phyloP scores from a whole-genome alignment of 2,113 vertebrate genomes.

The Colaptes auratus region DNA sequence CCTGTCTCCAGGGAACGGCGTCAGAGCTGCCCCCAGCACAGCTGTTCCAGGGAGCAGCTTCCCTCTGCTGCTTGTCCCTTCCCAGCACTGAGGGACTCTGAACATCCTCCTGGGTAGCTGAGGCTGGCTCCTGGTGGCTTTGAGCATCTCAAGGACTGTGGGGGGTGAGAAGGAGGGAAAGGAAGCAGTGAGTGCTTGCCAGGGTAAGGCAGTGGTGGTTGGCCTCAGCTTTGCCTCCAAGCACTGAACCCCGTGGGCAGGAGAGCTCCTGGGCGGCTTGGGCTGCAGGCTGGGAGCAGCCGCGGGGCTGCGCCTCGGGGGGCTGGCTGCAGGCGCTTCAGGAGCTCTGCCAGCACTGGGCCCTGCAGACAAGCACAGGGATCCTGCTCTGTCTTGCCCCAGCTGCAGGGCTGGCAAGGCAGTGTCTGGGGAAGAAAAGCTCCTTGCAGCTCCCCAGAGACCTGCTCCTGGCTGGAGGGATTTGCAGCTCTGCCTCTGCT shows the following conservation, averaged over 20 bases:
- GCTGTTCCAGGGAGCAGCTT: fast-evolving
- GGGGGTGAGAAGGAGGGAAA: not conserved
- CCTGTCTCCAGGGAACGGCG: not conserved
- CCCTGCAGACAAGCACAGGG: fast-evolving
- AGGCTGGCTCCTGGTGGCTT: not conserved
- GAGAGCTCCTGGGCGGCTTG: fast-evolving
- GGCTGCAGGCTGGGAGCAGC: not conserved
- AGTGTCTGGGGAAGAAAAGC: not conserved
- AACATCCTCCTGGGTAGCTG: not conserved
- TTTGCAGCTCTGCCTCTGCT: not conserved
- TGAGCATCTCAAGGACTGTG: not conserved
- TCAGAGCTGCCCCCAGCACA: not conserved
- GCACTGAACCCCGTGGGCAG: fast-evolving
- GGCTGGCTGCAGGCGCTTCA: fast-evolving
- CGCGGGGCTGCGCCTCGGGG: not conserved
- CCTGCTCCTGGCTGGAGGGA: not conserved
- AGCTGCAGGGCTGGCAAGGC: too few species aligned
- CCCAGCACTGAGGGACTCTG: not conserved
- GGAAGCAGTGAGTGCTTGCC: not conserved
- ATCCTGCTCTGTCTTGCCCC: fast-evolving
- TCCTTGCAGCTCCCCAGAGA: not conserved
- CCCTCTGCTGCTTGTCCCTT: not conserved
- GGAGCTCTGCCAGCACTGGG: too few species aligned
- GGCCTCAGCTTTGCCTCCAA: not conserved
- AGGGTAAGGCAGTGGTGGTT: not conserved